Evolutionary conservation across 2,797 vertebrate species (phyloP).

Genomic region (Hemitrygon akajei): DNA sequence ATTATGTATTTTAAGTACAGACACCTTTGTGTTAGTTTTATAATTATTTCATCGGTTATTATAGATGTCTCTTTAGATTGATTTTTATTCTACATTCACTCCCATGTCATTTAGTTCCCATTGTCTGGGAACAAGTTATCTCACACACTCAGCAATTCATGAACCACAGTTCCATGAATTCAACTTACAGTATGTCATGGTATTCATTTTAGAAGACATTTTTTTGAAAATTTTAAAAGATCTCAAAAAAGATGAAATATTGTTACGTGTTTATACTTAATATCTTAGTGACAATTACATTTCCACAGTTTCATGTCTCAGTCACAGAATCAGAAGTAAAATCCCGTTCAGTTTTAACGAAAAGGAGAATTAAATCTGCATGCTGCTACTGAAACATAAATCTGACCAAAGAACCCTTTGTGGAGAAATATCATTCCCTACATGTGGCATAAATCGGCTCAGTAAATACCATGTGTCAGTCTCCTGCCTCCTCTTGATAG

Average conservation of each 20-base stretch:
- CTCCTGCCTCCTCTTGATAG: background rate
- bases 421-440: background rate
- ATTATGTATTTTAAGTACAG: background rate
- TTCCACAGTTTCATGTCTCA: background rate
- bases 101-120: background rate
- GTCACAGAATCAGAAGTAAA: background rate
- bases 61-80: background rate
- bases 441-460: background rate
- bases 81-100: conserved; percentile 5
- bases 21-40: background rate
- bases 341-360: background rate
- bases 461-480: background rate
- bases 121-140: background rate
- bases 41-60: background rate
- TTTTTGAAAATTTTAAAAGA: background rate
- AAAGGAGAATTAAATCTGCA: conserved; percentile 1
- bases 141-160: background rate
- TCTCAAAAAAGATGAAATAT: background rate
- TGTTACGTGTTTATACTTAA: background rate
- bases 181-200: background rate
- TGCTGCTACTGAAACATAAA: background rate
- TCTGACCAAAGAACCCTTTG: background rate
- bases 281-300: background rate
- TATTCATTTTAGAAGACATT: background rate
- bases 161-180: background rate